A percentile compares a stretch with the other conserved stretches of the same genome.
phyloP scores from a whole-genome alignment of 2,888 invertebrate species.

The Lycaena phlaeas region DNA sequence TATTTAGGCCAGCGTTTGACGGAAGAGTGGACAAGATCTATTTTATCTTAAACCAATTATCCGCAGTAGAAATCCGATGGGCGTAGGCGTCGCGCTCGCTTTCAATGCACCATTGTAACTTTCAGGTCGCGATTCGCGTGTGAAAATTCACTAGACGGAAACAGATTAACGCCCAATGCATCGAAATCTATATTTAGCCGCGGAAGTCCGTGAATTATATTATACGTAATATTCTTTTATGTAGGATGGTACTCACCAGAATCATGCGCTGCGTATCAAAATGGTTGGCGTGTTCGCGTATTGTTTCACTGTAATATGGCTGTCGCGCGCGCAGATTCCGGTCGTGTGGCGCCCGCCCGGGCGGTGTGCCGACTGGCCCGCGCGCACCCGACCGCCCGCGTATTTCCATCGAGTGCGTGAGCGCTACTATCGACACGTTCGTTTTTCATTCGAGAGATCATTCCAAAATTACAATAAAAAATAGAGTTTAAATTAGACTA shows the following conservation, averaged over 20 bases:
- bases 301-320: slow-evolving; percentile 58
- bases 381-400: slow-evolving; percentile 22
- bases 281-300: slow-evolving; percentile 48
- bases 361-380: slow-evolving; percentile 66
- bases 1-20: slow-evolving; percentile 53
- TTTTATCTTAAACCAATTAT: slow-evolving; percentile 48
- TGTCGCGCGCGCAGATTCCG: slow-evolving; percentile 66
- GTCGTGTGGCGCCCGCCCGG: slow-evolving; percentile 73
- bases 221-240: slow-evolving; percentile 10
- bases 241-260: slow-evolving; percentile 52
- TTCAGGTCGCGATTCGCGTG: slow-evolving; percentile 33
- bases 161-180: slow-evolving; percentile 20
- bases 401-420: neutral
- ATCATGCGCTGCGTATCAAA: slow-evolving; percentile 55
- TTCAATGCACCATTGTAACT: slow-evolving; percentile 31
- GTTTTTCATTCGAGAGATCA: neutral
- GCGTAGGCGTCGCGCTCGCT: no score
- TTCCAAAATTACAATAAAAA: no score
- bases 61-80: slow-evolving; percentile 26
- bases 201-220: no score
- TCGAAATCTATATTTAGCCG: slow-evolving; percentile 54
- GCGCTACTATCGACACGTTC: neutral
- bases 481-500: no score
- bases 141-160: slow-evolving; percentile 20
- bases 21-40: slow-evolving; percentile 42